Evolutionary conservation across 1,140 invertebrate genomes (phyloP), one percentile per base, ranked within the genome.

Genomic region (Planococcus citri): DNA sequence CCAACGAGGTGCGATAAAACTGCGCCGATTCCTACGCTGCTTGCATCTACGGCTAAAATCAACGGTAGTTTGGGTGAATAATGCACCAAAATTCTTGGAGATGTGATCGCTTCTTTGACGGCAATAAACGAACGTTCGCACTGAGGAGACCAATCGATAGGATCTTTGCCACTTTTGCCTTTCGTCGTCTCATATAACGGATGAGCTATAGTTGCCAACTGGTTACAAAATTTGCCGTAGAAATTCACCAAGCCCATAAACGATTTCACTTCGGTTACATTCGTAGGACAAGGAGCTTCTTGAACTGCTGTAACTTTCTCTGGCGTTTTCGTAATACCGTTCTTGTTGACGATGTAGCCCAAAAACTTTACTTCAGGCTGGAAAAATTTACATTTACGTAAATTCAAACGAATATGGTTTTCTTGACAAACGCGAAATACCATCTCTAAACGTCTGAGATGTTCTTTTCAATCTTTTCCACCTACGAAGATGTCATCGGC

Each of bases 181-280:
- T 72, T 74, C 21, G 77, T 68, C 33, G 79, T 69, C 1, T 73
- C 29, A 51, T 74, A 73, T 25, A 81, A 71, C 6, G 78, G 79
- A 14, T 72, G 68, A 27, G 77, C 72, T 22, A 77, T 70, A 9
- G 70, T 70, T 0, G 78, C 75, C 22, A 78, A 76, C 68, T 78
- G 76, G 3, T 72, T 75, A 9, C 80, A 74, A 70, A 83, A 82
- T 58, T 76, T 74, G 3, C 76, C 72, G 73, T 82, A 83, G 73
- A 79, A 83, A 27, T 76, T 77, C 2, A 78, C 74, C 72, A 82
- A 75, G 3, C 80, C 80, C 1, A 82, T 70, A 71, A 82, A 82
- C 6, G 73, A 69, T 73, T 78, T 73, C 0, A 81, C 71, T 72
- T 78, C 75, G 6, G 73, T 74, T 1, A 75, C 74, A 71, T 77